Percentiles rank a stretch among this genome's conserved stretches.
These are phyloP conservation scores for Amphiprion clarkii DNA, from an alignment of 2,797 vertebrate genomes.

Conservation along the genomic window DNA sequence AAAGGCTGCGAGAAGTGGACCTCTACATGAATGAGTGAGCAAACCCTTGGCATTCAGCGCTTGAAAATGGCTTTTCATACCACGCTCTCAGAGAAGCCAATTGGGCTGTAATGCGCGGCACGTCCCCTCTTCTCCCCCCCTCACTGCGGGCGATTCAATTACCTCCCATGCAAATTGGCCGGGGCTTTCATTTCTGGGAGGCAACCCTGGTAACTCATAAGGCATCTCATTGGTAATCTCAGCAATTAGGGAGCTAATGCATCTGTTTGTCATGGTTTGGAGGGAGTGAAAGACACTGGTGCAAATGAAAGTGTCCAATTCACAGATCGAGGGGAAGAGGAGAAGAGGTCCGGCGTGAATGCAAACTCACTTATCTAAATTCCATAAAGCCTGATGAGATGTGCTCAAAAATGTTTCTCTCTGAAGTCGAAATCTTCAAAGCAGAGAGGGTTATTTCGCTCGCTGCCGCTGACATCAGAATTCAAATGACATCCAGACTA, in stretches of 20 bases:
- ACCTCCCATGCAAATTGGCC: slow-evolving; percentile 82
- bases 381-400: slow-evolving; percentile 65
- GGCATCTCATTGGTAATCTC: slow-evolving; percentile 79
- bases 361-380: slow-evolving; percentile 65
- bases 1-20: slow-evolving; percentile 65
- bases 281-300: slow-evolving; percentile 59
- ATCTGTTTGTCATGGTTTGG: slow-evolving; percentile 80
- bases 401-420: slow-evolving; percentile 47
- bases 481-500: slow-evolving; percentile 38
- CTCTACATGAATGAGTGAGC: slow-evolving; percentile 65
- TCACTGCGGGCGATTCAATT: slow-evolving; percentile 82
- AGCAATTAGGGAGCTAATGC: slow-evolving; percentile 83
- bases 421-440: slow-evolving; percentile 56
- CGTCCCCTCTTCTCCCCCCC: slow-evolving; percentile 43
- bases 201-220: slow-evolving; percentile 77
- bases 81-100: slow-evolving; percentile 68
- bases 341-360: slow-evolving; percentile 50
- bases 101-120: slow-evolving; percentile 67
- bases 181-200: slow-evolving; percentile 80
- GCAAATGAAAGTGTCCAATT: slow-evolving; percentile 71
- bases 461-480: slow-evolving; percentile 46
- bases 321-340: slow-evolving; percentile 31
- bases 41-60: slow-evolving; percentile 67
- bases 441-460: slow-evolving; percentile 4
- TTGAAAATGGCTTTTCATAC: slow-evolving; percentile 73